Base-by-base conservation (phyloP, 2,113 vertebrate species). In the Pangasianodon gigas region DNA sequence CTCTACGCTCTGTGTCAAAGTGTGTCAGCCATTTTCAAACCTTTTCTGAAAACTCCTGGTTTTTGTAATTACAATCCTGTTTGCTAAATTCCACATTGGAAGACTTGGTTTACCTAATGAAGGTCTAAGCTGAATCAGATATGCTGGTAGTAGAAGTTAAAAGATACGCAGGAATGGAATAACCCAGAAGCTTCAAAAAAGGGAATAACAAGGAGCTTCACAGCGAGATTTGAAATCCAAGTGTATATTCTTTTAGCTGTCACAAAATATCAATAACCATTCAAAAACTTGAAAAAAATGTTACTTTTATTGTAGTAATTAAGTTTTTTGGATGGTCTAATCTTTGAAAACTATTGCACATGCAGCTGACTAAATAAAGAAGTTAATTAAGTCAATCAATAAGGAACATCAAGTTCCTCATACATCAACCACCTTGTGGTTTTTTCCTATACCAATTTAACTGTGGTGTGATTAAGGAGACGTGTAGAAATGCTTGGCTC, bases 401-500 rank as follows among this genome's bases (percentile, higher is more conserved):
- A 80, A 52, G 37, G 32, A 18, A 44, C 37, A 32, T 44, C 37
- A 74, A 74, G 71, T 18, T 71, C 32, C 32, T 32, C 69, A 71
- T 75, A 71, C 10, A 65, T 77, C 29, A 84, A 77, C 56, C 29
- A 48, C 8, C 24, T 46, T 26, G 2, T 51, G 13, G 24, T 14
- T 51, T 83, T 37, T 54, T 41, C 19, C 32, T 85, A 60, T 56
- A 81, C 75, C 52, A 88, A 67, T 58, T 60, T 41, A 71, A 71
- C 13, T 85, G 4, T 60, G 85, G 80, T 9, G 37, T 58, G 80
- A 85, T 67, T 77, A 32, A 87, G 54, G 75, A 48, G 32, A 84
- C 26, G 62, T 81, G 85, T 85, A 87, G 58, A 89, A 83, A 88
- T 56, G 32, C 37, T 84, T 56, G 62, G 6, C 82, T 84, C 71